Evolutionary conservation across 2,113 vertebrate species (phyloP).

Genomic region (Aleadryas rufinucha): DNA sequence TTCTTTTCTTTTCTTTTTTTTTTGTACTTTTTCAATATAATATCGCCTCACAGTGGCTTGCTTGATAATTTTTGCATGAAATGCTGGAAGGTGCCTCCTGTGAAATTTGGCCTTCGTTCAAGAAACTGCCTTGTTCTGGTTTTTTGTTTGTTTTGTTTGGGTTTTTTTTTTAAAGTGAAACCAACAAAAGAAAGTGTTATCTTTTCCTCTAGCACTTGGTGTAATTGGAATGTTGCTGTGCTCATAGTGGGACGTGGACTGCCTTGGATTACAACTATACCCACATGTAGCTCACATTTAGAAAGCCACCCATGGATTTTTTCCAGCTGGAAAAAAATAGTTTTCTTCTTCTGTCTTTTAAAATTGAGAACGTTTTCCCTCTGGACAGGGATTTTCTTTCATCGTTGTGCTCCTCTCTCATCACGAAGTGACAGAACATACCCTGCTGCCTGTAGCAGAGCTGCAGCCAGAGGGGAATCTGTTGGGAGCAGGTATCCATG

Average conservation of each 20-base stretch:
- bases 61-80: slow-evolving; percentile 11
- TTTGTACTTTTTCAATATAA: neutral
- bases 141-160: neutral
- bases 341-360: neutral
- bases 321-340: neutral
- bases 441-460: neutral
- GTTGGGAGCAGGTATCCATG: rapidly evolving
- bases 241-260: neutral
- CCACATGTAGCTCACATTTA: neutral
- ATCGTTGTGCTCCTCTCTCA: neutral
- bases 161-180: neutral
- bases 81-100: neutral
- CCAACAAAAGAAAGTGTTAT: slow-evolving; percentile 8
- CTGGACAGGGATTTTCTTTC: neutral
- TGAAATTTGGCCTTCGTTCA: neutral
- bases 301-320: neutral
- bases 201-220: neutral
- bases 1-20: neutral
- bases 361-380: neutral
- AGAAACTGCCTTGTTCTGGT: neutral
- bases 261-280: neutral
- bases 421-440: neutral
- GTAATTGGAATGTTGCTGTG: slow-evolving; percentile 18
- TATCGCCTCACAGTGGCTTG: slow-evolving; percentile 41
- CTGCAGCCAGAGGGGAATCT: neutral